Conservation (phyloP, 2,888 invertebrate species). For the Andrena flavipes region DNA sequence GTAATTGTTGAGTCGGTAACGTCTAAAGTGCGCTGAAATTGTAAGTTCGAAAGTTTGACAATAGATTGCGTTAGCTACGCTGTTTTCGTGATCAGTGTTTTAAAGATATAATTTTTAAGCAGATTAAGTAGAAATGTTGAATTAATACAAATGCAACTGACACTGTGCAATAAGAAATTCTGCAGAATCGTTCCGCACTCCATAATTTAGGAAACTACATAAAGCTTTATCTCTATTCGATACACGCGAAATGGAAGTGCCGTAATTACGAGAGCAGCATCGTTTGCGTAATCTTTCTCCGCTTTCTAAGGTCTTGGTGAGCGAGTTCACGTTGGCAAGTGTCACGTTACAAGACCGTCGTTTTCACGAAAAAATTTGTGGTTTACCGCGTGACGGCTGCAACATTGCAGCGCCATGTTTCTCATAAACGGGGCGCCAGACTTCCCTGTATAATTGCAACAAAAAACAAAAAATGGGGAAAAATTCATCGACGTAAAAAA, state of each 20-base stretch:
- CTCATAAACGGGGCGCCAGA: conserved; percentile 39
- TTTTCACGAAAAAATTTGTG: conserved; percentile 47
- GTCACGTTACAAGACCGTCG: conserved; percentile 46
- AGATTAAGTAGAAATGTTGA: background rate
- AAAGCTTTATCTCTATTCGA: background rate
- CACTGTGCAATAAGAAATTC: background rate
- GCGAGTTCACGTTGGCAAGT: conserved; percentile 30
- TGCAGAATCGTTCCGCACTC: conserved; percentile 2
- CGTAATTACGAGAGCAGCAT: conserved; percentile 15
- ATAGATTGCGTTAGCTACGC: conserved; percentile 49
- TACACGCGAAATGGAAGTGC: background rate
- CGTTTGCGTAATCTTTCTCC: conserved; percentile 34
- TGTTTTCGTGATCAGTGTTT: background rate
- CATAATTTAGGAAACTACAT: background rate
- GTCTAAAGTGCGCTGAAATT: background rate
- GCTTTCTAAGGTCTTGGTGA: conserved; percentile 38
- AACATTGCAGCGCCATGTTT: conserved; percentile 53
- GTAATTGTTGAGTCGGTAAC: conserved; percentile 36
- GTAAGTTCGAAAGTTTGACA: conserved; percentile 31
- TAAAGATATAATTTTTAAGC: background rate
- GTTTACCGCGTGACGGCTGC: conserved; percentile 59
- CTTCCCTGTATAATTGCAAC: conserved; percentile 14
- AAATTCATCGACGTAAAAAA: background rate
- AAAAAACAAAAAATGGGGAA: background rate
- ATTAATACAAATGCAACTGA: background rate